Evolutionary conservation across 1,140 invertebrate genomes (phyloP), one percentile per base, ranked within the genome.

Genomic region (Aradophagus sp.): DNA sequence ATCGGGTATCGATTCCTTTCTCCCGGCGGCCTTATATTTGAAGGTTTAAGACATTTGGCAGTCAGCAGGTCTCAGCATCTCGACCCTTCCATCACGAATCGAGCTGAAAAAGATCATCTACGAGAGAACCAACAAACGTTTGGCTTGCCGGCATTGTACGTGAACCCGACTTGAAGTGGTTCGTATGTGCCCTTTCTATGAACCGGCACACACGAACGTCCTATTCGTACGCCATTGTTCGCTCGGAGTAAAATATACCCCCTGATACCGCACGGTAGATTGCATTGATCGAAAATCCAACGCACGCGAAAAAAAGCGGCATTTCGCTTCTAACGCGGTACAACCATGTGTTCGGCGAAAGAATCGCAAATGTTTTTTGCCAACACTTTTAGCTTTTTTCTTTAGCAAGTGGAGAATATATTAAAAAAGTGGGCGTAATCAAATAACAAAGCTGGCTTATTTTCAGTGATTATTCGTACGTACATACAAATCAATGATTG

Each of bases 71-170:
- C 53, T 45, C 19, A 52, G 17, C 20, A 42, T 62, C 56, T 47
- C 29, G 53, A 59, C 31, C 53, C 52, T 45, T 71, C 59, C 39
- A 59, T 63, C 47, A 71, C 23, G 36, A 58, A 59, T 59, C 59
- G 55, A 79, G 31, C 77, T 78, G 79, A 74, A 80, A 82, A 80
- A 80, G 77, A 79, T 79, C 74, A 77, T 80, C 77, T 75, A 66
- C 70, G 53, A 61, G 42, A 56, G 56, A 67, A 69, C 61, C 63
- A 53, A 50, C 50, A 53, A 74, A 59, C 45, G 66, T 58, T 66
- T 63, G 48, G 72, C 36, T 77, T 67, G 63, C 19, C 48, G 35
- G 73, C 48, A 73, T 75, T 79, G 16, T 34, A 27, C 38, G 23
- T 34, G 32, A 15, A 50, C 47, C 31, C 50, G 71, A 76, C 79